Conservation (phyloP, 1,140 invertebrate species). For the Mamestra configurata region DNA sequence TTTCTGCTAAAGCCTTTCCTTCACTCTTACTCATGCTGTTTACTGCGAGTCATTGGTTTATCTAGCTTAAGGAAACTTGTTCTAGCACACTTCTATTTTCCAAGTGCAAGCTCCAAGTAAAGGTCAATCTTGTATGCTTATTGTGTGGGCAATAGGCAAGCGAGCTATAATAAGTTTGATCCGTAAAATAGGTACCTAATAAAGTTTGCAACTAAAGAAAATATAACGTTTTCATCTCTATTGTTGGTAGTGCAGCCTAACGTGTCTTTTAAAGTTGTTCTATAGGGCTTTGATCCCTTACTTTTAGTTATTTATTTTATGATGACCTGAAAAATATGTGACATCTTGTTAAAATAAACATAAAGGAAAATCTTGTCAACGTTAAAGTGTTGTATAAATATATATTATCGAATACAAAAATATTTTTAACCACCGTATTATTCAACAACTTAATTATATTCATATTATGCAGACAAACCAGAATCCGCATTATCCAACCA, state of each 20-base stretch:
- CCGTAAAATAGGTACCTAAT: neutral
- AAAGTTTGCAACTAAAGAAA: no score
- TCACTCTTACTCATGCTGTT: slow-evolving; percentile 77
- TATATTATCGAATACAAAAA: slow-evolving; percentile 6
- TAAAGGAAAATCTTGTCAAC: neutral
- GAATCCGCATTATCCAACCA: slow-evolving; percentile 1
- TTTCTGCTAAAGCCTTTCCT: slow-evolving; percentile 68
- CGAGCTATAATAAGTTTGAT: neutral
- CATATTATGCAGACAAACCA: slow-evolving; percentile 28
- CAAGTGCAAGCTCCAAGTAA: slow-evolving; percentile 37
- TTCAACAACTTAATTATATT: slow-evolving; percentile 43
- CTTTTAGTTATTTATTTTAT: no score
- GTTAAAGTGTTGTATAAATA: slow-evolving; percentile 3
- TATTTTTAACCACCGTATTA: neutral
- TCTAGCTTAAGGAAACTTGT: slow-evolving; percentile 42
- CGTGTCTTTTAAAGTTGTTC: no score
- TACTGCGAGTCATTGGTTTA: slow-evolving; percentile 65
- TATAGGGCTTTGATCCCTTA: no score
- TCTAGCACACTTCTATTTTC: slow-evolving; percentile 33
- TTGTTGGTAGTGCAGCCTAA: no score
- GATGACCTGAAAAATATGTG: neutral
- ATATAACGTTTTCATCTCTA: no score
- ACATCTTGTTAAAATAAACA: neutral
- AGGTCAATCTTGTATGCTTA: slow-evolving; percentile 16
- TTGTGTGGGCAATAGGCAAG: neutral